Base-by-base conservation (phyloP, 1,140 invertebrate genomes). In the Drosophila ficusphila region DNA sequence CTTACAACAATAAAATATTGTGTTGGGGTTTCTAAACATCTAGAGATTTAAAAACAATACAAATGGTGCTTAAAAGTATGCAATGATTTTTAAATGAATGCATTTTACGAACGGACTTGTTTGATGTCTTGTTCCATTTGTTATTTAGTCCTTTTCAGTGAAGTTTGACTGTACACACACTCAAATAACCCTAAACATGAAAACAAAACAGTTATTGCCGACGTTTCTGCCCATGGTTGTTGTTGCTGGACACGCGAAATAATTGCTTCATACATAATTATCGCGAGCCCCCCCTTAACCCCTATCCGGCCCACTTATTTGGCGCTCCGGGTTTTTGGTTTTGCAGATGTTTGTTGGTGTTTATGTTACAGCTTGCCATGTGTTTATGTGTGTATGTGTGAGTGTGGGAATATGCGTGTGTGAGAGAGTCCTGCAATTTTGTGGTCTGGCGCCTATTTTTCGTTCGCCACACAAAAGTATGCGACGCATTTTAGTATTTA, bases 211-310 rank as follows among this genome's bases (percentile, higher is more conserved):
- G 57, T 72, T 79, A 60, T 65, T 72, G 65, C 61, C 64, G 33
- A 42, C 65, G 41, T 69, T 61, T 52, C 34, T 38, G 64, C 53
- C 36, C 38, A 68, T 58, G 71, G 52, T 19, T 81, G 56, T 39
- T 73, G 62, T 57, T 83, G 70, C 54, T 79, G 79, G 76, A 85
- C 76, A 79, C 34, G 76, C 39, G 72, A 85, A 79, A 86, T 85
- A 85, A 85, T 85, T 85, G 79, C 81, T 86, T 79, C 72, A 85
- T 85, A 86, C 79, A 85, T 85, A 85, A 85, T 85, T 85, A 85
- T 85, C 71, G 56, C 79, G 49, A 70, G 52, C 52, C 61, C 33
- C 57, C 3, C 56, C 41, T 11, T 25, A 23, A 4, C 49, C 19
- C 18, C 12, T 23, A 21, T 25, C 23, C 34, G 18, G n/a, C 12